phyloP scores from a whole-genome alignment of 2,888 invertebrate species.

The Pristionchus maxplancki region DNA sequence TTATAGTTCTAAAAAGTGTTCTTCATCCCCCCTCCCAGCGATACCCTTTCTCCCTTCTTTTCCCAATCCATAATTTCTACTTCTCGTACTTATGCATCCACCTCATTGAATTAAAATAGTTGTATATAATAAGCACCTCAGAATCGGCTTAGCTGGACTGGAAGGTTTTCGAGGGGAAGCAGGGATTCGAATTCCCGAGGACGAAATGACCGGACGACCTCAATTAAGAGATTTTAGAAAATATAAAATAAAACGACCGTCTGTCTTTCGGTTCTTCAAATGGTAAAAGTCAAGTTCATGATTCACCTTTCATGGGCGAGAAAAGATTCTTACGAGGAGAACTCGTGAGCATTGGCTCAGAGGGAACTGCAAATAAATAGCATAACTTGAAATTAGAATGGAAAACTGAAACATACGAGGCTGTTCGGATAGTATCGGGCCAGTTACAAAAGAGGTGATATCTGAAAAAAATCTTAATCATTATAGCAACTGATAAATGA shows the following conservation, averaged over 20 bases:
- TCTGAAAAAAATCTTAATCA: background rate
- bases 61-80: too few relatives aligned
- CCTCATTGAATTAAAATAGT: too few relatives aligned
- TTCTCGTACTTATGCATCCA: too few relatives aligned
- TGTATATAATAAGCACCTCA: background rate
- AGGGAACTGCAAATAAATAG: background rate
- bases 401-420: background rate
- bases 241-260: too few relatives aligned
- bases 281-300: too few relatives aligned
- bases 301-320: slow-evolving; percentile 28
- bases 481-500: background rate
- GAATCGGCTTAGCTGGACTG: background rate
- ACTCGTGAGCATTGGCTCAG: background rate
- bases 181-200: slow-evolving; percentile 36
- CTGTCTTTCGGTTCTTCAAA: too few relatives aligned
- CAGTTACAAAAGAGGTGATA: slow-evolving; percentile 1
- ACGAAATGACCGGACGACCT: slow-evolving; percentile 23
- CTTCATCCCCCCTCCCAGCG: too few relatives aligned
- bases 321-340: background rate
- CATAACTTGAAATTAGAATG: background rate
- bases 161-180: slow-evolving; percentile 41
- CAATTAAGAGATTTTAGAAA: background rate
- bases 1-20: too few relatives aligned
- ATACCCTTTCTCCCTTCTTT: too few relatives aligned
- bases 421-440: background rate